phyloP scores from a whole-genome alignment of 2,797 vertebrate genomes.

The Austrolebias charrua region DNA sequence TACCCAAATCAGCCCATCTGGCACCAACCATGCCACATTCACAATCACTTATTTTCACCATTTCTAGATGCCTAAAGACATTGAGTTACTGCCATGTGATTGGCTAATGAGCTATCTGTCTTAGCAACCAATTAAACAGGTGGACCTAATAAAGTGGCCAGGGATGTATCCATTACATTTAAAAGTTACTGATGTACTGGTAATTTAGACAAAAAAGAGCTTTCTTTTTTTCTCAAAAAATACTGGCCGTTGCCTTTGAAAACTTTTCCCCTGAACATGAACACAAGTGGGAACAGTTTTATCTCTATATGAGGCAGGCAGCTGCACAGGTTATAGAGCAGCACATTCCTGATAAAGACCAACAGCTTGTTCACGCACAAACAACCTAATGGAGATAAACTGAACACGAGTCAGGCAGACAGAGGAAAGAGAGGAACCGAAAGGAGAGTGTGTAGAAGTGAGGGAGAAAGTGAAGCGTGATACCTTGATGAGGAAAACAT shows the following conservation, averaged over 20 bases:
- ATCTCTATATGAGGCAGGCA: conserved; percentile 25
- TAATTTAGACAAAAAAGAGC: no score
- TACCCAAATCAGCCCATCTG: no score
- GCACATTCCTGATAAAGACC: conserved; percentile 36
- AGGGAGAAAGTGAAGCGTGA: conserved; percentile 25
- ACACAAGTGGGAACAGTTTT: conserved; percentile 21
- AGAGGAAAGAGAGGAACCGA: conserved; percentile 11
- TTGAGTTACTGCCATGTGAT: no score
- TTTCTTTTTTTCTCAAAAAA: background rate
- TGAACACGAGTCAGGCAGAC: conserved; percentile 26
- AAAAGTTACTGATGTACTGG: no score
- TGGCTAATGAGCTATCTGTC: no score
- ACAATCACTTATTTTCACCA: no score
- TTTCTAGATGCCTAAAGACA: no score
- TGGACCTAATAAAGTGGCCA: no score
- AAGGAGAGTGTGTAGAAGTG: conserved; percentile 24
- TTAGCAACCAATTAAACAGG: no score
- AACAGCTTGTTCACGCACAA: conserved; percentile 39
- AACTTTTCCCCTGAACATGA: background rate
- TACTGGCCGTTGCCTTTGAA: background rate
- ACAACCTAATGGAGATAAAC: conserved; percentile 45
- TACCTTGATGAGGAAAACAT: conserved; percentile 37
- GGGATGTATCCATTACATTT: no score
- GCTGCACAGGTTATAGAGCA: conserved; percentile 15
- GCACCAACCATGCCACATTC: no score